Evolutionary conservation across 2,113 vertebrate species (phyloP).

Genomic region (Notothenia rossii): DNA sequence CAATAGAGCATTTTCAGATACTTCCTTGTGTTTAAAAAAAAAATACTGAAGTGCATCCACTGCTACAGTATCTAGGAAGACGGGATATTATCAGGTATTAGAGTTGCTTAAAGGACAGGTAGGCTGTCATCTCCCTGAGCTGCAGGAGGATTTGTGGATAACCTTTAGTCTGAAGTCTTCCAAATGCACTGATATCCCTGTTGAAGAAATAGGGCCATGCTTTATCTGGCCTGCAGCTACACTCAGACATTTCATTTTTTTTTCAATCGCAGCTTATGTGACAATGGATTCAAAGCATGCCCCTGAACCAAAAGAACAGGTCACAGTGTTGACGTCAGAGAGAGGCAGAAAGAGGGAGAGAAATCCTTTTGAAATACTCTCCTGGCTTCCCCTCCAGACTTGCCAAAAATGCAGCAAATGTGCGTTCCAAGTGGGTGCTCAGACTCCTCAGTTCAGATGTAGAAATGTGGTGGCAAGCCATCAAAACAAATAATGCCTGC

Average conservation of each 20-base stretch:
- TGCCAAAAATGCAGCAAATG: neutral
- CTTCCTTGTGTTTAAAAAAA: conserved; percentile 3
- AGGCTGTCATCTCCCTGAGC: conserved; percentile 38
- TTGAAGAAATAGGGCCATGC: conserved; percentile 37
- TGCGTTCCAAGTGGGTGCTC: neutral
- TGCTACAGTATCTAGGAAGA: neutral
- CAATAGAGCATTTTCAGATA: neutral
- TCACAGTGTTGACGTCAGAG: conserved; percentile 40
- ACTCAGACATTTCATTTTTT: conserved; percentile 33
- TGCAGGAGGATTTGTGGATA: conserved; percentile 59
- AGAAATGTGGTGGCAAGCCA: neutral
- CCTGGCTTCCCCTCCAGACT: neutral
- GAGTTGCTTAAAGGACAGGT: conserved; percentile 53
- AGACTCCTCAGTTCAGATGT: neutral
- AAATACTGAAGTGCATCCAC: neutral
- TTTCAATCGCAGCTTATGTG: conserved; percentile 45
- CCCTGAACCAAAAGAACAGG: conserved; percentile 45
- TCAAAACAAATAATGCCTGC: neutral
- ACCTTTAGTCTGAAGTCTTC: conserved; percentile 63
- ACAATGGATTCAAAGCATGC: conserved; percentile 54
- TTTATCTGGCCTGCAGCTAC: conserved; percentile 48
- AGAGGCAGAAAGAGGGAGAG: neutral
- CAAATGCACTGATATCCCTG: conserved; percentile 37
- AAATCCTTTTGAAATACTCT: conserved; percentile 29
- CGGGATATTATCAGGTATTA: conserved; percentile 50